Evolutionary conservation across 2,797 vertebrate genomes (phyloP).

Genomic region (Borostomias antarcticus): DNA sequence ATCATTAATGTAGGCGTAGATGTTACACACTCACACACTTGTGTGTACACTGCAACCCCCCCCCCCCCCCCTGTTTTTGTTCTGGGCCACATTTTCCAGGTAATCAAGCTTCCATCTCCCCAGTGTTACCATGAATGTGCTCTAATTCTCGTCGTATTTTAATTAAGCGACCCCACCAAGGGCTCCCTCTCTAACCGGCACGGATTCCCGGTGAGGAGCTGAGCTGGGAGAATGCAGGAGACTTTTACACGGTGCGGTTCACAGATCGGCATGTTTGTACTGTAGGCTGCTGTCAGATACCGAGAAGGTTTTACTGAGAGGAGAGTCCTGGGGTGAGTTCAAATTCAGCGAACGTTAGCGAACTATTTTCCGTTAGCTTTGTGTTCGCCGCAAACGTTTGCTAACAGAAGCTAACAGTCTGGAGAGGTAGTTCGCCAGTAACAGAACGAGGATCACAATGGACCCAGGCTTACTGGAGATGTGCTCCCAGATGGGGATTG

Average conservation of each 20-base stretch:
- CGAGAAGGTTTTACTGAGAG: not conserved
- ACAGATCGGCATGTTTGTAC: slow-evolving; percentile 18
- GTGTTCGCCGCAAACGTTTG: too few species aligned
- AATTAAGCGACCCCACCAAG: slow-evolving; percentile 59
- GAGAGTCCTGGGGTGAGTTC: slow-evolving; percentile 6
- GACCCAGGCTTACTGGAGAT: too few species aligned
- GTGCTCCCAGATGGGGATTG: too few species aligned
- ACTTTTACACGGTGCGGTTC: not conserved
- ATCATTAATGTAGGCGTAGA: too few species aligned
- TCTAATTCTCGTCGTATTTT: slow-evolving; percentile 42
- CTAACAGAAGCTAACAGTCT: too few species aligned
- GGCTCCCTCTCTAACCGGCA: slow-evolving; percentile 33
- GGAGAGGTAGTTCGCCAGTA: too few species aligned
- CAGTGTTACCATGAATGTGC: slow-evolving; percentile 41
- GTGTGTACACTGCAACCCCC: not conserved
- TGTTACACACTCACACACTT: not conserved
- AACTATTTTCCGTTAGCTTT: too few species aligned
- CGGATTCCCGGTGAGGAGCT: slow-evolving; percentile 35
- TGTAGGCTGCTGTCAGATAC: slow-evolving; percentile 8
- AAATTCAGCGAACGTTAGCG: too few species aligned
- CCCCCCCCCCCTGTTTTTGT: too few species aligned
- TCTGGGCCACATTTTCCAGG: slow-evolving; percentile 29
- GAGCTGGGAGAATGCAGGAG: slow-evolving; percentile 23
- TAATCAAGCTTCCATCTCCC: slow-evolving; percentile 38
- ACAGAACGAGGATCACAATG: too few species aligned